A percentile compares a stretch with the other conserved stretches of the same genome.
Evolutionary conservation across 2,888 invertebrate species (phyloP).

Genomic region (Standfussiana lucernea): DNA sequence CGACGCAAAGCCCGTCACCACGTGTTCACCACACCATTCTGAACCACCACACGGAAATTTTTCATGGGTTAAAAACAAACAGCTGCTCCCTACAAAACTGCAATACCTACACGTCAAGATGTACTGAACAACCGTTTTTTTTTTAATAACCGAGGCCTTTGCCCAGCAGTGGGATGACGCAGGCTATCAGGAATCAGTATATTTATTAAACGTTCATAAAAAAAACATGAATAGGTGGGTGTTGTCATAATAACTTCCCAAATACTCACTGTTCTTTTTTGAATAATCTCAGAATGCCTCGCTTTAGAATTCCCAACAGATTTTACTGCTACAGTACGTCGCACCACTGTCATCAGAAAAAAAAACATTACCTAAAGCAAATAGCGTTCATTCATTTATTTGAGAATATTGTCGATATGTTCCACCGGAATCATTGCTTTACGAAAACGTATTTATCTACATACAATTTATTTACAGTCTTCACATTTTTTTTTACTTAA

Average conservation of each 20-base stretch:
- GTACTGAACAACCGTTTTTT: too few species aligned
- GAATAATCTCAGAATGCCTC: not conserved
- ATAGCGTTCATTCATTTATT: constrained; percentile 56
- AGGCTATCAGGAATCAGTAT: too few species aligned
- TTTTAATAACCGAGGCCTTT: too few species aligned
- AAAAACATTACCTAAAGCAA: constrained; percentile 44
- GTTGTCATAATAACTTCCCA: not conserved
- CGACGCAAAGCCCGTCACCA: too few species aligned
- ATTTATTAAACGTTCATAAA: not conserved
- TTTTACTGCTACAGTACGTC: not conserved
- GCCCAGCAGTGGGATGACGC: too few species aligned
- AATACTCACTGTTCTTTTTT: not conserved
- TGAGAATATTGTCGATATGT: constrained; percentile 88
- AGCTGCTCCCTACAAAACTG: too few species aligned
- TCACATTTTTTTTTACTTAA: constrained; percentile 79
- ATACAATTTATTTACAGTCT: constrained; percentile 88
- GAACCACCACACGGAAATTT: too few species aligned
- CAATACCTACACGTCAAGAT: too few species aligned
- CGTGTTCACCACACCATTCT: too few species aligned
- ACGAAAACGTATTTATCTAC: constrained; percentile 75
- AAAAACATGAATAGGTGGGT: not conserved
- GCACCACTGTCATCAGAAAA: constrained; percentile 27
- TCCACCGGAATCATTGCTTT: constrained; percentile 85
- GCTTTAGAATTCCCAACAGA: not conserved
- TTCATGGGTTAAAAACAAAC: too few species aligned